phyloP scores from a whole-genome alignment of 2,888 invertebrate genomes.

The Tenthredo distinguenda region DNA sequence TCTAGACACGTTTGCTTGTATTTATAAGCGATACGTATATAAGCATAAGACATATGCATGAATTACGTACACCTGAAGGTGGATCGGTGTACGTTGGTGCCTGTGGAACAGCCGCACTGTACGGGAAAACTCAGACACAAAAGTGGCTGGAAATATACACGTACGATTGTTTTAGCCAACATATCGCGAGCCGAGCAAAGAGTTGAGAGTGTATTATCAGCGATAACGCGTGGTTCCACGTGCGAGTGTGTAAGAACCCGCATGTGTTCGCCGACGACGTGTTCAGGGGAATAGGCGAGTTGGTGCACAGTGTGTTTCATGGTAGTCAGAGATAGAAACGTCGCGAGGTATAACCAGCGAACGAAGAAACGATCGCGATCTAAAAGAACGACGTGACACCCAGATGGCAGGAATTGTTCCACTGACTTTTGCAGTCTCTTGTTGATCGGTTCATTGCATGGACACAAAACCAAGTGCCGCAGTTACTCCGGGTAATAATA shows the following conservation, averaged over 20 bases:
- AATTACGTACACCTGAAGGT: neutral
- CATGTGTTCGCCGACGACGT: constrained; percentile 30
- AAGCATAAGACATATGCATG: neutral
- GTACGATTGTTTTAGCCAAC: constrained; percentile 39
- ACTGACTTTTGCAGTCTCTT: constrained; percentile 30
- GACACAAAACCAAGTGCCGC: neutral
- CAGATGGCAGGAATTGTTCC: constrained; percentile 25
- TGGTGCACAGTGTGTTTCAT: constrained; percentile 21
- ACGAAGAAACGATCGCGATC: constrained; percentile 28
- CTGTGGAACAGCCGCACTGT: neutral
- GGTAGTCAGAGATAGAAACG: constrained; percentile 44
- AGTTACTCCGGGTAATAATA: neutral
- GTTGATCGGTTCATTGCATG: constrained; percentile 4
- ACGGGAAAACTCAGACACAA: neutral
- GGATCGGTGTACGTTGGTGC: neutral
- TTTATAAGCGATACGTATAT: constrained; percentile 1
- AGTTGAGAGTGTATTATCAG: constrained; percentile 56
- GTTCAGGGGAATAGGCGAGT: constrained; percentile 21
- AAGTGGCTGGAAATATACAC: constrained; percentile 19
- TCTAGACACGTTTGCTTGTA: neutral
- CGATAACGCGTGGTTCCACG: constrained; percentile 58
- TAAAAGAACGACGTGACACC: neutral
- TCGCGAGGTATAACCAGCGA: constrained; percentile 39
- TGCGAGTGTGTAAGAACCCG: constrained; percentile 43
- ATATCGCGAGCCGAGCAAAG: neutral